phyloP scores from a whole-genome alignment of 2,113 vertebrate genomes.

The Aramus guarauna region DNA sequence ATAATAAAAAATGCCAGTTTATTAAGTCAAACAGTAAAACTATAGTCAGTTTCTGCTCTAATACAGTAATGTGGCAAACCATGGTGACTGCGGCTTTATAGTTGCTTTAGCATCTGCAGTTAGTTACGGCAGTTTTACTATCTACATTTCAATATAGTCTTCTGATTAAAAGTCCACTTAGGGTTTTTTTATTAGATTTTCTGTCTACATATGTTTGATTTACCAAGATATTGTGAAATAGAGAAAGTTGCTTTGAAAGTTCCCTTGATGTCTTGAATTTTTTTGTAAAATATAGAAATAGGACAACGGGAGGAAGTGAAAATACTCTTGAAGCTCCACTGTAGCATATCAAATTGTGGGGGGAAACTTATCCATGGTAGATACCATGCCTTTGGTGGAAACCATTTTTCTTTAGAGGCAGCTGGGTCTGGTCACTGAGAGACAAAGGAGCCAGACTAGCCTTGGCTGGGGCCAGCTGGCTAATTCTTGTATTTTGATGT shows the following conservation, averaged over 20 bases:
- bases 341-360: neutral
- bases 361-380: neutral
- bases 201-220: constrained; percentile 53
- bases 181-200: constrained; percentile 70
- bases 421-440: neutral
- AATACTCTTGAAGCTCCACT: neutral
- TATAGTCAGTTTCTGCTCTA: constrained; percentile 21
- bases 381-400: neutral
- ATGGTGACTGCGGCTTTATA: constrained; percentile 51
- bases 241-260: constrained; percentile 60
- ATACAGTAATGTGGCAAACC: constrained; percentile 3
- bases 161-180: constrained; percentile 73
- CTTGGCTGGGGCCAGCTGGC: neutral
- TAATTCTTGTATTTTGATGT: neutral
- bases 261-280: neutral
- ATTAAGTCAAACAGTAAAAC: constrained; percentile 72
- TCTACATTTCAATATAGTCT: constrained; percentile 74
- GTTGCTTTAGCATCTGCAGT: constrained; percentile 71
- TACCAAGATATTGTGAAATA: constrained; percentile 50
- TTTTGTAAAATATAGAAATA: neutral
- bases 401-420: neutral
- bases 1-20: constrained; percentile 71
- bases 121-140: constrained; percentile 74
- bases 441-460: neutral
- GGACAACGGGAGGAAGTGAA: neutral